phyloP scores from a whole-genome alignment of 2,113 vertebrate species.

The Mastomys coucha region DNA sequence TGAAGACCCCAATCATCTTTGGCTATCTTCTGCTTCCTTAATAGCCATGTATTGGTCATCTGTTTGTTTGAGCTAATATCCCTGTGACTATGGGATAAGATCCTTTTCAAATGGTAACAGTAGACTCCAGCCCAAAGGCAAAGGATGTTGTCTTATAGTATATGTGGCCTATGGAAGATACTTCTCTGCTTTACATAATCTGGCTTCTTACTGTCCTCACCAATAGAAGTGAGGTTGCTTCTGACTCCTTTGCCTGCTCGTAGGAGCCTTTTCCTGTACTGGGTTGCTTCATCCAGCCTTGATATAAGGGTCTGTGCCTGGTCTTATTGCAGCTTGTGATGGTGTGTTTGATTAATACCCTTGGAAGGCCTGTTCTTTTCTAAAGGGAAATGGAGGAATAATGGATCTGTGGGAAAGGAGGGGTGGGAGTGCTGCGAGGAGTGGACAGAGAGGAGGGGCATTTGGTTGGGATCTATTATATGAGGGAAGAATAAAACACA shows the following conservation, averaged over 20 bases:
- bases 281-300: not conserved
- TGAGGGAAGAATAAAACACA: not conserved
- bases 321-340: not conserved
- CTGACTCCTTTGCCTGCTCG: not conserved
- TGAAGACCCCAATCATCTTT: not conserved
- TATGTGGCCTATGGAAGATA: not conserved
- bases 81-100: not conserved
- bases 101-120: not conserved
- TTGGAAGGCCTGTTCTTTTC: not conserved
- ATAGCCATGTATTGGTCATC: not conserved
- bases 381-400: not conserved
- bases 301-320: not conserved
- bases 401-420: not conserved
- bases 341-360: not conserved
- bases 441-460: not conserved
- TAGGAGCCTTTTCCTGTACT: not conserved
- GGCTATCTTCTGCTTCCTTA: not conserved
- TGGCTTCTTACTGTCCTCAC: not conserved
- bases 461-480: not conserved
- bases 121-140: not conserved
- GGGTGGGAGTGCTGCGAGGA: not conserved
- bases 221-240: not conserved
- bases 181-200: not conserved
- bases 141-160: not conserved
- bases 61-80: not conserved